Percentiles rank a stretch among this genome's conserved stretches.
Evolutionary conservation across 2,888 invertebrate species (phyloP).

Genomic region (Macrosoma leucophasiata): DNA sequence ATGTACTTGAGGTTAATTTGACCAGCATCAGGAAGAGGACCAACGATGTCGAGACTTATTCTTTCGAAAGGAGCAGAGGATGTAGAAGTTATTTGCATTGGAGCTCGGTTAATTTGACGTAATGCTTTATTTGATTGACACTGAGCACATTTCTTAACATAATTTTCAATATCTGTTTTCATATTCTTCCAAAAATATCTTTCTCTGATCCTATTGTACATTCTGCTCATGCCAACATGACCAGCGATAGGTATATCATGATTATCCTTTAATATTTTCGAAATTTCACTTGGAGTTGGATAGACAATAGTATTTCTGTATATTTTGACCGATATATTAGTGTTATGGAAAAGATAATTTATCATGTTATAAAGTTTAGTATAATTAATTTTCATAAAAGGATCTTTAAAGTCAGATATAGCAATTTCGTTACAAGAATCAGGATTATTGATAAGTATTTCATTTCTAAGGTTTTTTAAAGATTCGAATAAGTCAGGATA

Average conservation of each 20-base stretch:
- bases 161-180: slow-evolving; percentile 24
- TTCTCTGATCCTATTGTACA: slow-evolving; percentile 22
- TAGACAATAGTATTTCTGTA: slow-evolving; percentile 23
- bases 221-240: slow-evolving; percentile 22
- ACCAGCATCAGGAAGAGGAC: slow-evolving; percentile 25
- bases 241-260: slow-evolving; percentile 27
- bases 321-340: slow-evolving; percentile 23
- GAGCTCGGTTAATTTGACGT: slow-evolving; percentile 19
- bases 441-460: slow-evolving; percentile 2
- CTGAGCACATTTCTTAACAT: slow-evolving; percentile 20
- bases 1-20: slow-evolving; percentile 22
- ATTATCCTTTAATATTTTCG: slow-evolving; percentile 24
- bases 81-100: slow-evolving; percentile 29
- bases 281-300: slow-evolving; percentile 21
- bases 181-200: slow-evolving; percentile 26
- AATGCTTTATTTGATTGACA: slow-evolving; percentile 27
- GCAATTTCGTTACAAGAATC: slow-evolving; percentile 1
- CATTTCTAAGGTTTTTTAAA: slow-evolving; percentile 1
- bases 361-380: slow-evolving; percentile 24
- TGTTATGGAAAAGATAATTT: slow-evolving; percentile 18
- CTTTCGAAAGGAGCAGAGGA: slow-evolving; percentile 24
- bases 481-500: slow-evolving; percentile 6
- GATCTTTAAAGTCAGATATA: slow-evolving; percentile 13
- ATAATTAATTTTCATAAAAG: slow-evolving; percentile 16
- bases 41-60: slow-evolving; percentile 25